phyloP scores from a whole-genome alignment of 2,113 vertebrate genomes.

The Corythoichthys intestinalis region DNA sequence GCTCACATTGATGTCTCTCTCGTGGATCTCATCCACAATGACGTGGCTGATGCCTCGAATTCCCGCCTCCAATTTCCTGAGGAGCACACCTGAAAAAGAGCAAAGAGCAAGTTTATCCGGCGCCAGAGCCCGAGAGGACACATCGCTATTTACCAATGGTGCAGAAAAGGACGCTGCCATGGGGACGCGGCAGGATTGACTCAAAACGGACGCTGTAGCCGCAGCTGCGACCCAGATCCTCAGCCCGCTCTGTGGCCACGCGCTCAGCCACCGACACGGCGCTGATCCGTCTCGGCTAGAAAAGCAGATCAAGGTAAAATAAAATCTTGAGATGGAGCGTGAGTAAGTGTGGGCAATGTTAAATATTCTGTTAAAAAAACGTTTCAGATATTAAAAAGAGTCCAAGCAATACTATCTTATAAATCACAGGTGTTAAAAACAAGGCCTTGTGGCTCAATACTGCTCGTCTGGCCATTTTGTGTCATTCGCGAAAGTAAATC shows the following conservation, averaged over 20 bases:
- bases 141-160: conserved; percentile 81
- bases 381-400: too few species aligned
- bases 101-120: not conserved
- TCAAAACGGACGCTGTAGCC: conserved; percentile 97
- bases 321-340: too few species aligned
- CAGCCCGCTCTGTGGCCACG: conserved; percentile 84
- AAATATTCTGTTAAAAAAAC: too few species aligned
- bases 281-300: conserved; percentile 90
- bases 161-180: conserved; percentile 93
- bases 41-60: conserved; percentile 97
- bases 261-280: conserved; percentile 93
- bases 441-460: too few species aligned
- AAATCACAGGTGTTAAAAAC: too few species aligned
- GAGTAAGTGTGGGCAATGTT: too few species aligned
- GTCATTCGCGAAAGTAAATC: too few species aligned
- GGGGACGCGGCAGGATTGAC: conserved; percentile 88
- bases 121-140: not conserved
- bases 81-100: conserved; percentile 79
- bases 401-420: too few species aligned
- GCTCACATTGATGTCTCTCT: conserved; percentile 95
- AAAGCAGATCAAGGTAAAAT: not conserved
- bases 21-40: conserved; percentile 97
- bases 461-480: too few species aligned
- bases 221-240: conserved; percentile 89
- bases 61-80: conserved; percentile 91